A percentile compares a stretch with the other conserved stretches of the same genome.
Conservation (phyloP, 2,888 invertebrate genomes). For the Entomobrya multifasciata region DNA sequence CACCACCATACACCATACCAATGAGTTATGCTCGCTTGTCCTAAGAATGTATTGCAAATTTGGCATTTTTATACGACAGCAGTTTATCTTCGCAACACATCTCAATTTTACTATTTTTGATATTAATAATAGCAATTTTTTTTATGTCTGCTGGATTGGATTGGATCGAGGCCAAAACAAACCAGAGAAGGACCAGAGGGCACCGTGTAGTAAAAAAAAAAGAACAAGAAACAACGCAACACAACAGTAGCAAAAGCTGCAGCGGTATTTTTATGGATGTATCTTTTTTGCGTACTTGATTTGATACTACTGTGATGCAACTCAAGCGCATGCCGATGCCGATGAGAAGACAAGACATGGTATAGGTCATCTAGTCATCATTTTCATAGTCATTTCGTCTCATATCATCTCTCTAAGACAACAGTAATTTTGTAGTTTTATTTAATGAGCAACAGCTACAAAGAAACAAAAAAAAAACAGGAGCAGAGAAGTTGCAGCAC, state of each 20-base stretch:
- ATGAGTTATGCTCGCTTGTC: neutral
- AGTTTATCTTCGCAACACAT: constrained; percentile 17
- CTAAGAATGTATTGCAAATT: constrained; percentile 10
- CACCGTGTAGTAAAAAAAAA: neutral
- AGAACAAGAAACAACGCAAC: neutral
- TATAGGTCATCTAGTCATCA: constrained; percentile 18
- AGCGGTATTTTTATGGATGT: constrained; percentile 28
- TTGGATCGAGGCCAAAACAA: constrained; percentile 26
- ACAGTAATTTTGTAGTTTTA: neutral
- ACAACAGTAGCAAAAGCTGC: neutral
- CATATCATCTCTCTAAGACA: constrained; percentile 1
- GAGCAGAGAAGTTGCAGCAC: constrained; percentile 13
- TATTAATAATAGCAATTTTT: neutral
- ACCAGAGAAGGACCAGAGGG: constrained; percentile 19
- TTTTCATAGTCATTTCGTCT: too few species aligned
- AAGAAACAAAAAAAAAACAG: neutral
- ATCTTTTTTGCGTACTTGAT: neutral
- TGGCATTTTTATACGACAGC: constrained; percentile 13
- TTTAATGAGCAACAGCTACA: neutral
- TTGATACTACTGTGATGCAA: constrained; percentile 4
- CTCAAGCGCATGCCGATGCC: neutral
- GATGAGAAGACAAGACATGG: too few species aligned
- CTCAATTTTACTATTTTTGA: constrained; percentile 14
- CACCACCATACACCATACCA: too few species aligned
- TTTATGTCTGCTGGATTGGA: too few species aligned